phyloP scores from a whole-genome alignment of 2,797 vertebrate genomes.

The Lacerta viridis region DNA sequence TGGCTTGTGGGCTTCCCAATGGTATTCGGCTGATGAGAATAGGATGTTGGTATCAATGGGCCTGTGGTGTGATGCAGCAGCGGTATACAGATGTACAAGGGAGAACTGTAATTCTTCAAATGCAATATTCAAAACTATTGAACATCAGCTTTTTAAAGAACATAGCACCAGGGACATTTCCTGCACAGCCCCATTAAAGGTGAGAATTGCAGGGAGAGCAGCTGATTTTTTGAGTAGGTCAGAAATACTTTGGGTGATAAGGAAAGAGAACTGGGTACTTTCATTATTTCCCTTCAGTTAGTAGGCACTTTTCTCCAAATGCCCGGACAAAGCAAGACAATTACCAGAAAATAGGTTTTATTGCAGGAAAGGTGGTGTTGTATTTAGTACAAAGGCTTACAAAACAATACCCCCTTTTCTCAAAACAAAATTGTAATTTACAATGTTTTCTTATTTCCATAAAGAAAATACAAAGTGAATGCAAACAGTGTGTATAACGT shows the following conservation, averaged over 20 bases:
- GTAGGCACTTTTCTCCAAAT: background rate
- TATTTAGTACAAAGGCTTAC: constrained; percentile 75
- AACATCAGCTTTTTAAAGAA: background rate
- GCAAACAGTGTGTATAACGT: constrained; percentile 69
- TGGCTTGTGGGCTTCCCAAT: too few relatives aligned
- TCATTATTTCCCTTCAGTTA: background rate
- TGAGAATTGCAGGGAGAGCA: background rate
- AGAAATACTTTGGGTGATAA: background rate
- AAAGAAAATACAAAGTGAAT: constrained; percentile 71
- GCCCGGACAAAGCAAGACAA: constrained; percentile 37
- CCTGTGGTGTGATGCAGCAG: too few relatives aligned
- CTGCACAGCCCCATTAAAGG: background rate
- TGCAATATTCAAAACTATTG: background rate
- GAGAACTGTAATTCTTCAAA: background rate
- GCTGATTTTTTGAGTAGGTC: background rate
- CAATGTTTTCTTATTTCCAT: constrained; percentile 64
- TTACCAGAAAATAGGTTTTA: constrained; percentile 87
- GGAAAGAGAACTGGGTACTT: background rate
- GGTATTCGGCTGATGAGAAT: too few relatives aligned
- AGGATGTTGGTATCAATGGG: too few relatives aligned
- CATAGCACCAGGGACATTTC: background rate
- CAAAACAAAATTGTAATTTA: constrained; percentile 75
- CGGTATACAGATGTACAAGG: background rate
- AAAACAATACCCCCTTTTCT: constrained; percentile 73
- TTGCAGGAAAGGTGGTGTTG: constrained; percentile 80